phyloP scores from a whole-genome alignment of 2,888 invertebrate genomes.

The Psylliodes chrysocephalus region DNA sequence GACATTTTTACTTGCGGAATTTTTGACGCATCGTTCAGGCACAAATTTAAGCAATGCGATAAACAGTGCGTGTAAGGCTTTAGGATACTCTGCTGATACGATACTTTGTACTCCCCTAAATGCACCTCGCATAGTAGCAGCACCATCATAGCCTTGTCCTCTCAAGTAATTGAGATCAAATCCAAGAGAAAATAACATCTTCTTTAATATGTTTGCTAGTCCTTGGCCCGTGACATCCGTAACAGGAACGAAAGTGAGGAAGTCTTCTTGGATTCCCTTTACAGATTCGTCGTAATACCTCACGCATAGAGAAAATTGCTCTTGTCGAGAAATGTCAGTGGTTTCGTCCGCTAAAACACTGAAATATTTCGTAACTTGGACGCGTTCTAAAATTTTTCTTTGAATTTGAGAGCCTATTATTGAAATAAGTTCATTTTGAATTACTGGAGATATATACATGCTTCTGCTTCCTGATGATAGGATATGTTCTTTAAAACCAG shows the following conservation, averaged over 20 bases:
- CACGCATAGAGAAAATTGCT: neutral
- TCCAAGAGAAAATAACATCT: conserved; percentile 2
- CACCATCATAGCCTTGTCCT: conserved; percentile 25
- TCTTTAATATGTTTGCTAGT: neutral
- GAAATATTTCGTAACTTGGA: conserved; percentile 13
- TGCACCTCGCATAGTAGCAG: conserved; percentile 7
- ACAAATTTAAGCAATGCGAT: neutral
- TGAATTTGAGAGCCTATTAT: conserved; percentile 7
- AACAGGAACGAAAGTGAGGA: neutral
- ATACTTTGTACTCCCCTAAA: conserved; percentile 14
- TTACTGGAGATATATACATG: conserved; percentile 20
- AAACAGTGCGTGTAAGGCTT: neutral
- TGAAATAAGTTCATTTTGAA: conserved; percentile 16
- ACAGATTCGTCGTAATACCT: neutral
- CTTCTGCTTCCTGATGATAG: no score
- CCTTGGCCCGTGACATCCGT: neutral
- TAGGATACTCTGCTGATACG: neutral
- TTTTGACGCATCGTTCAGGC: neutral
- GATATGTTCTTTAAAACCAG: no score
- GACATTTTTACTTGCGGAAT: neutral
- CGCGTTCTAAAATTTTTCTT: conserved; percentile 1
- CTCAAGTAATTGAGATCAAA: conserved; percentile 2
- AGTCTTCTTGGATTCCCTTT: neutral
- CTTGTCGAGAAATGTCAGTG: neutral
- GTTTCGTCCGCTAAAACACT: neutral